phyloP scores from a whole-genome alignment of 2,888 invertebrate species.

The Euzophera pinguis region DNA sequence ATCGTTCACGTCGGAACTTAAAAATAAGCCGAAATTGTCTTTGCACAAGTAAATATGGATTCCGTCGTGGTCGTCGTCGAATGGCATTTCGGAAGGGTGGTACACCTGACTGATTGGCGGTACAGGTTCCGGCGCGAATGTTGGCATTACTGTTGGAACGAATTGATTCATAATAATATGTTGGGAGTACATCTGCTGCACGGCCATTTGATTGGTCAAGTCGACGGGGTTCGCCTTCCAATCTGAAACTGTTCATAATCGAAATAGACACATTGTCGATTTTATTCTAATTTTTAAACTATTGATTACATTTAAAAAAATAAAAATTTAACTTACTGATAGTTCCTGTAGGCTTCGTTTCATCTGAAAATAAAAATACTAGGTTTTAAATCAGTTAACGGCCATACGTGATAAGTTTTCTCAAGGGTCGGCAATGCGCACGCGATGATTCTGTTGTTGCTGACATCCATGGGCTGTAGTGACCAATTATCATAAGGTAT shows the following conservation, averaged over 20 bases:
- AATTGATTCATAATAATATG: slow-evolving; percentile 15
- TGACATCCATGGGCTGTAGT: too few species aligned
- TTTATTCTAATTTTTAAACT: neutral
- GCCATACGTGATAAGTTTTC: too few species aligned
- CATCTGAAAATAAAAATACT: slow-evolving; percentile 12
- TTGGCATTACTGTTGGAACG: neutral
- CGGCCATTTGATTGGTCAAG: neutral
- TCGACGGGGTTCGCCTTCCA: slow-evolving; percentile 32
- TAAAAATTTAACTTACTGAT: slow-evolving; percentile 28
- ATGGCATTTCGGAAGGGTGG: neutral
- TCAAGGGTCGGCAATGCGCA: too few species aligned
- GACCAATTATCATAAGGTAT: too few species aligned
- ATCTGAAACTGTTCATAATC: slow-evolving; percentile 44
- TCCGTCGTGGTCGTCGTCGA: slow-evolving; percentile 20
- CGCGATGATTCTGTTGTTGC: too few species aligned
- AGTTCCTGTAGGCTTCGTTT: slow-evolving; percentile 19
- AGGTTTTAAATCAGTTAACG: too few species aligned
- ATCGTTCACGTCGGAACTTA: slow-evolving; percentile 38
- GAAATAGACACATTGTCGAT: neutral
- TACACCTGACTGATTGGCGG: neutral
- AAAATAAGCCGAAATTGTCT: slow-evolving; percentile 56
- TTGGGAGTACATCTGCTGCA: neutral
- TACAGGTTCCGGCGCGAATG: neutral
- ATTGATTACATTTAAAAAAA: slow-evolving; percentile 2
- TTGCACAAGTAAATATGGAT: slow-evolving; percentile 57